Evolutionary conservation across 2,113 vertebrate species (phyloP), one percentile per base, ranked within the genome.

Genomic region (Phrynocephalus versicolor): DNA sequence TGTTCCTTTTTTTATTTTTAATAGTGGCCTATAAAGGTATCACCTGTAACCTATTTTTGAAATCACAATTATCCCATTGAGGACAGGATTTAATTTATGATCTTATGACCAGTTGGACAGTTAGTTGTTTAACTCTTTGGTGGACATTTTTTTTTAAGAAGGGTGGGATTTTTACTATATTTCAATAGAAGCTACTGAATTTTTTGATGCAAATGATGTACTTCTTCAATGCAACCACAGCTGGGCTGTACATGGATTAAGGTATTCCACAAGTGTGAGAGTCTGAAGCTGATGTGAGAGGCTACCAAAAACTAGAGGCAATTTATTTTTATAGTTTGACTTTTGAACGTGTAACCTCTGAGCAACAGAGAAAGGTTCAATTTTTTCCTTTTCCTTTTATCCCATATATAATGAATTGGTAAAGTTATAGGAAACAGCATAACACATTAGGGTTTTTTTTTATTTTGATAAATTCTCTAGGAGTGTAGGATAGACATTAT

Each of bases 111-210:
- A 85, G 62, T 64, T 90, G 9, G 14, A 67, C 83, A 72, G 23
- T 8, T 88, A 37, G 57, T 88, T 91, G 39, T n/a, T 81, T 15
- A 82, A 12, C 76, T 89, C 0, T 88, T 79, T 85, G 25, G 73
- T 81, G 83, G 85, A 41, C 55, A 12, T 0, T 25, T 33, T 85
- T 82, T 75, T 90, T 75, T 62, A 92, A 21, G 58, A 80, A 67
- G 62, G 18, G 83, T 74, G 69, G n/a, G 23, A 6, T 35, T 88
- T 75, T 78, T 51, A 81, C 83, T 84, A 19, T 35, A 6, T 60
- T 14, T 39, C 45, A 83, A 39, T 81, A 78, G 62, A 90, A 41
- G 62, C 65, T 51, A 79, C 84, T 79, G 0, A 41, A 70, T 86
- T 82, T 35, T 67, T 71, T 76, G 75, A 85, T 89, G 7, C 85